Conservation (phyloP, 2,888 invertebrate genomes). For the Trachelus stipa region DNA sequence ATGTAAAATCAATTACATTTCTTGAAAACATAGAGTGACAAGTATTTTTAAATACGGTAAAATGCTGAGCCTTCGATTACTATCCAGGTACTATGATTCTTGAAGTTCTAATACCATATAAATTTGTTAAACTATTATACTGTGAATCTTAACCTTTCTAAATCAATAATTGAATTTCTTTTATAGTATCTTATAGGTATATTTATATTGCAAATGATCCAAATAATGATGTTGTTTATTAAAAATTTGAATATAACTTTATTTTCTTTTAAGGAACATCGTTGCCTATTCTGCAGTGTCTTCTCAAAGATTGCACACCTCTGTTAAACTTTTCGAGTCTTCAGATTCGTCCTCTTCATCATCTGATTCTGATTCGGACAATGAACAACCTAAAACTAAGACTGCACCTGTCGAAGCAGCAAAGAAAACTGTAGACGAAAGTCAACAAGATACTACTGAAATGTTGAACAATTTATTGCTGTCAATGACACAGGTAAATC, state of each 20-base stretch:
- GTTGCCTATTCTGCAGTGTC: constrained; percentile 25
- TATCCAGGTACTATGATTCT: background rate
- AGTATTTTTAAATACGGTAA: background rate
- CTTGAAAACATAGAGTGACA: background rate
- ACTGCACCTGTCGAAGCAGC: background rate
- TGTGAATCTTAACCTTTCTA: background rate
- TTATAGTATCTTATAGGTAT: background rate
- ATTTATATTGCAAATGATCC: background rate
- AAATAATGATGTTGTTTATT: background rate
- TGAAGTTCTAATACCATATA: background rate
- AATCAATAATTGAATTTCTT: background rate
- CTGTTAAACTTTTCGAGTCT: constrained; percentile 26
- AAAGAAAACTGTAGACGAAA: constrained; percentile 15
- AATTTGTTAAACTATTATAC: background rate
- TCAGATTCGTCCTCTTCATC: constrained; percentile 36
- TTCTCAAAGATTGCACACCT: constrained; percentile 32
- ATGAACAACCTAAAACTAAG: constrained; percentile 10
- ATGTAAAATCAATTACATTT: background rate
- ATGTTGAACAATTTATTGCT: constrained; percentile 32
- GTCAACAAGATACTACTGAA: constrained; percentile 31
- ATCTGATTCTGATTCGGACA: constrained; percentile 39
- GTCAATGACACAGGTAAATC: constrained; percentile 26
- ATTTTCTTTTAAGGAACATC: constrained; percentile 31
- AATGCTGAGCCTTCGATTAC: background rate
- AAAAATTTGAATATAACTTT: background rate